Percentiles rank a stretch among this genome's conserved stretches.
phyloP scores from a whole-genome alignment of 2,888 invertebrate genomes.

The Psylliodes chrysocephalus region DNA sequence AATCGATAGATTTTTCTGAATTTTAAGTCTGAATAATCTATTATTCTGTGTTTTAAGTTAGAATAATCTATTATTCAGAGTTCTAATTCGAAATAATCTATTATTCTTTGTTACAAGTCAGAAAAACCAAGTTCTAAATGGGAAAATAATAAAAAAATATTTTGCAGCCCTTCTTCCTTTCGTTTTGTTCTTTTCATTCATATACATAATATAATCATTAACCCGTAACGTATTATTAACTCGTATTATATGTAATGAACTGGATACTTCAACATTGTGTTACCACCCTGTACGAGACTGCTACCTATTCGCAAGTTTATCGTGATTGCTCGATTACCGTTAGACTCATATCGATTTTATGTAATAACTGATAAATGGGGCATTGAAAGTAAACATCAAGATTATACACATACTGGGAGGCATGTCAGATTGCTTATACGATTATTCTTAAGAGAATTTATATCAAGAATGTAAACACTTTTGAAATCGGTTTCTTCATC shows the following conservation, averaged over 20 bases:
- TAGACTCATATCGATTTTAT: conserved; percentile 27
- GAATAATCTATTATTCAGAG: no score
- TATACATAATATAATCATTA: no score
- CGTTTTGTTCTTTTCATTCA: no score
- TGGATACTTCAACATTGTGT: neutral
- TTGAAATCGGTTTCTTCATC: conserved; percentile 12
- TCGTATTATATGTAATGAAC: neutral
- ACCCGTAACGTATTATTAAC: no score
- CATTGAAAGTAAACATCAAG: conserved; percentile 31
- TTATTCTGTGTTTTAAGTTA: no score
- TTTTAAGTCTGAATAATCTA: no score
- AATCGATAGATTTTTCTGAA: no score
- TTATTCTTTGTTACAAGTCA: no score
- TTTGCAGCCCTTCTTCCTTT: no score
- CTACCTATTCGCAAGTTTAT: conserved; percentile 6
- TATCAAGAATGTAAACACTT: conserved; percentile 9
- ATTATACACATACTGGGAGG: conserved; percentile 17
- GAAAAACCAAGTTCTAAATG: no score
- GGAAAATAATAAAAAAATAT: no score
- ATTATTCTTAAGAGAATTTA: conserved; percentile 12
- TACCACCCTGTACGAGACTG: neutral
- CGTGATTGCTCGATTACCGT: conserved; percentile 32
- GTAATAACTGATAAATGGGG: conserved; percentile 31
- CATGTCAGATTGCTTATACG: conserved; percentile 14
- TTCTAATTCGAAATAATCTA: no score